Base-by-base conservation (phyloP, 2,797 vertebrate genomes). In the Sparus aurata region DNA sequence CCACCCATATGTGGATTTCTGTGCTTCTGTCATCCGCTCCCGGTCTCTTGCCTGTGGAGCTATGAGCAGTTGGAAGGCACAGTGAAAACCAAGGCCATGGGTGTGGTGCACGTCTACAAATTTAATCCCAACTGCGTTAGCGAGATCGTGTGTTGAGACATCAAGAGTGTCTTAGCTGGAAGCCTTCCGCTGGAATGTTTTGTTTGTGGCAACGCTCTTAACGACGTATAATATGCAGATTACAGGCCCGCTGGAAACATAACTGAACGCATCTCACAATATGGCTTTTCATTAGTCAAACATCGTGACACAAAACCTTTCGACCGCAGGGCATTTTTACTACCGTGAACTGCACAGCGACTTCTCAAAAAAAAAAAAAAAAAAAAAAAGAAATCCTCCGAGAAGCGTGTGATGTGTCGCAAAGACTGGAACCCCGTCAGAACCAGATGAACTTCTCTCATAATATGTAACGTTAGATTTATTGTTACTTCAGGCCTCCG, bases 61-160 rank as follows among this genome's bases (percentile, higher is more conserved):
- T 73, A 68, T 49, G 67, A 81, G 66, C 60, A 64, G 50, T 82
- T 92, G 87, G 88, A 85, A 84, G 43, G 70, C 54, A 5, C 58
- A 85, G 70, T 82, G 75, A 87, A 88, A 91, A 83, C 80, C 73
- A 62, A 86, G 70, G 72, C 76, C 64, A 38, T 80, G 90, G 91
- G 92, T 82, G 91, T 89, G 90, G 88, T 69, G 53, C 85, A 65
- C 75, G 63, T 79, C 78, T 66, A 73, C 85, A 81, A 79, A 73
- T 85, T 25, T 59, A 79, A 85, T 85, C 82, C 74, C 52, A 54
- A 73, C 66, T 64, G 74, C 23, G 30, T 72, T 73, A 79, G 74
- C 64, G 59, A 71, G 70, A 62, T 34, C 60, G 50, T 75, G 69
- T 71, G 75, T 69, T 78, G 66, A 83, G 84, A 79, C 83, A 59